Evolutionary conservation across 2,113 vertebrate species (phyloP), one percentile per base, ranked within the genome.

Genomic region (Pavo muticus): DNA sequence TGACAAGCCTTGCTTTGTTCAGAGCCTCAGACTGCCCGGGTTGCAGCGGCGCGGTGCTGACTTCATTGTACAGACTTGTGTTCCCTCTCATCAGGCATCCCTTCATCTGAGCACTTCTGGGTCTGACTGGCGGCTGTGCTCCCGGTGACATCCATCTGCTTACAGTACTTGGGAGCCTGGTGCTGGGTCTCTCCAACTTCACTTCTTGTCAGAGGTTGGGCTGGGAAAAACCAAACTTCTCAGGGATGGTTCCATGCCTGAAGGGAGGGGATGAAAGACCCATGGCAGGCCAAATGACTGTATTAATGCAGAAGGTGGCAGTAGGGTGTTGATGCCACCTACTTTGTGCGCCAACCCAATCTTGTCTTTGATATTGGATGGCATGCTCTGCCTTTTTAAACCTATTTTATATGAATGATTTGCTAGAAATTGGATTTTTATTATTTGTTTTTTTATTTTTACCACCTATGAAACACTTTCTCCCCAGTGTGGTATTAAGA

Each of bases 241-340:
- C 2, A 2, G 40, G 27, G 23, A 30, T 63, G 23, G 32, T 44
- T 23, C 4, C 35, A 72, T 61, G 35, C 52, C 35, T 16, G 48
- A 70, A 61, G 44, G 29, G n/a, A 74, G 64, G n/a, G 32, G 8
- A 25, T 70, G 44, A 65, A 70, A 65, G 30, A 27, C 23, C n/a
- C 10, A 17, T 3, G 16, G 65, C 42, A 6, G 35, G 57, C 40
- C 75, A 63, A 61, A 29, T 47, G 32, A 52, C 64, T 32, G 24
- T 25, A 5, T 81, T 67, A 65, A 35, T 0, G 0, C 23, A 9
- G 14, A 13, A 9, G 19, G 5, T 11, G 44, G 21, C n/a, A 7
- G 37, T 14, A 21, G 20, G 25, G 14, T n/a, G 8, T 42, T 29
- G 60, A 35, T 30, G 44, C 10, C 35, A 48, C 39, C 17, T n/a